Evolutionary conservation across 1,140 invertebrate species (phyloP), one percentile per base, ranked within the genome.

Genomic region (Diorhabda elongata): DNA sequence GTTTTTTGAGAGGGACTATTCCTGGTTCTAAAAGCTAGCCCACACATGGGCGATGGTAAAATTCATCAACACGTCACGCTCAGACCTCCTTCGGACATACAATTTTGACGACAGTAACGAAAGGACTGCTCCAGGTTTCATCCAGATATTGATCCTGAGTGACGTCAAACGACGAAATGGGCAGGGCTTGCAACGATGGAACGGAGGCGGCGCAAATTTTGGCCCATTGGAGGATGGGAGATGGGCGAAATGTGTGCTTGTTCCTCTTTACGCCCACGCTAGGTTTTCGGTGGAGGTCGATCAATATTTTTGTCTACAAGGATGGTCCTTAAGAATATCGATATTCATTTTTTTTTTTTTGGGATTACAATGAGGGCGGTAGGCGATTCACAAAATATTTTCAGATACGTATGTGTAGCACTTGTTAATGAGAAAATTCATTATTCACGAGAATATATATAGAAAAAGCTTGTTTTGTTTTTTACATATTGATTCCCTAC

Each of bases 1-100:
- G 93, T 96, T 87, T 95, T 95, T 86, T 95, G 93, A 83, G 92
- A 95, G 86, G 94, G 93, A 87, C 92, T 94, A 86, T 95, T 96
- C 85, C 92, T 91, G 82, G 93, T 95, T 87, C 89, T 95, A 90
- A 95, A 95, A 84, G 89, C 92, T 90, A 94, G 88, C 85, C 92
- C 91, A 87, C 91, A 94, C 93, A 95, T 96, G 90, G 87, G 90
- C 90, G 85, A 73, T 72, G 67, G 60, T 69, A 71, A 76, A 73
- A 74, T 66, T 73, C 77, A 78, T 76, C 74, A 78, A 78, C 74
- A 59, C 66, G 66, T 26, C 71, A 72, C 71, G 63, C 66, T 61
- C 26, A 9, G 69, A 70, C 61, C 57, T 56, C 59, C 61, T 52
- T 61, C 64, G 61, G 65, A 69, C 69, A 68, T 70, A 72, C 70